Evolutionary conservation across 2,113 vertebrate species (phyloP).

Genomic region (Dolichallabes microphthalmus): DNA sequence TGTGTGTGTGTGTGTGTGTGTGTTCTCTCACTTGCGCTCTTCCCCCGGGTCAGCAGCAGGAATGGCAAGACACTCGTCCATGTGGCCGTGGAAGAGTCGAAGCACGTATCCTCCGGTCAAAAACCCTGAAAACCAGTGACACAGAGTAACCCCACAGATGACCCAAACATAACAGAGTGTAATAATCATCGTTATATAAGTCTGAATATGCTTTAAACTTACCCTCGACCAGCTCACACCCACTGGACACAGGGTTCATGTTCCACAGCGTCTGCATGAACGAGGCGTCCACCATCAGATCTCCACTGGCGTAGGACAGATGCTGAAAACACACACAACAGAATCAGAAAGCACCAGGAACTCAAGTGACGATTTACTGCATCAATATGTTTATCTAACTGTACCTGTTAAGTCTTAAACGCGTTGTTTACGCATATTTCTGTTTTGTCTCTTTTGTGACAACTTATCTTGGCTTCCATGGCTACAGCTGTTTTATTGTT

Average conservation of each 20-base stretch:
- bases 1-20: background rate
- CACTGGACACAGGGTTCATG: constrained; percentile 88
- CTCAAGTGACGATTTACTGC: background rate
- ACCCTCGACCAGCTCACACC: constrained; percentile 87
- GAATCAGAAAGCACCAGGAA: background rate
- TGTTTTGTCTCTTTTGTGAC: background rate
- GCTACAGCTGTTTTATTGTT: background rate
- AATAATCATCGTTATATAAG: background rate
- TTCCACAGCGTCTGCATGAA: constrained; percentile 96
- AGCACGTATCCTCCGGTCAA: constrained; percentile 88
- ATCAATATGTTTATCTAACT: background rate
- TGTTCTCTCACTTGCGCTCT: constrained; percentile 79
- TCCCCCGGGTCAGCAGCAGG: constrained; percentile 81
- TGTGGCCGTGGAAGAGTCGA: constrained; percentile 88
- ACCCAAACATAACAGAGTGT: background rate
- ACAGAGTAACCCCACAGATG: background rate
- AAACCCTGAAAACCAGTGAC: constrained; percentile 69
- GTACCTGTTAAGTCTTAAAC: background rate
- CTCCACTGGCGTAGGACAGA: constrained; percentile 87
- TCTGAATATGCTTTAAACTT: background rate
- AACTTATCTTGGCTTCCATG: background rate
- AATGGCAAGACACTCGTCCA: constrained; percentile 90
- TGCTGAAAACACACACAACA: constrained; percentile 68
- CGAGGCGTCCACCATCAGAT: constrained; percentile 88
- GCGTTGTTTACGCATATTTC: background rate